Conservation (phyloP, 2,113 vertebrate genomes). For the Glaucomys volans region DNA sequence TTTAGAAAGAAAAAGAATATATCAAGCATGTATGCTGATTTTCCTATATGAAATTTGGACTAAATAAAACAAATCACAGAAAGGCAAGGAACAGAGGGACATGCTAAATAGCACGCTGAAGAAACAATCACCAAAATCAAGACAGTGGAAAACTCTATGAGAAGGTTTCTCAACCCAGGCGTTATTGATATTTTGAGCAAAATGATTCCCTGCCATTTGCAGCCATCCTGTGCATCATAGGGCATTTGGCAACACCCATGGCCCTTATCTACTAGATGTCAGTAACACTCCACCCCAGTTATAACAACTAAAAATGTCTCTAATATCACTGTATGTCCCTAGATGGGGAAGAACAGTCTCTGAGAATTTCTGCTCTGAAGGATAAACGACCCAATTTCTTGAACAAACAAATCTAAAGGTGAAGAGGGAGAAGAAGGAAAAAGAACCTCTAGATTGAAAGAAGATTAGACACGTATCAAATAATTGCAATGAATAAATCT, state of each 20-base stretch:
- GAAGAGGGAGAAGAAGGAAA: fast-evolving
- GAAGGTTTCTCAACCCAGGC: not conserved
- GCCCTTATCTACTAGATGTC: not conserved
- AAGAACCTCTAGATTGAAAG: not conserved
- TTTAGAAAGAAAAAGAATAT: not conserved
- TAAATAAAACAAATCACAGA: not conserved
- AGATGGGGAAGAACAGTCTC: not conserved
- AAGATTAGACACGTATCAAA: not conserved
- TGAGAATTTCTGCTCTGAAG: not conserved
- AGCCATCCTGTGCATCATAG: not conserved
- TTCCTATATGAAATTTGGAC: not conserved
- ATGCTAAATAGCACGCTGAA: not conserved
- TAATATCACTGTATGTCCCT: not conserved
- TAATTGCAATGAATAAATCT: not conserved
- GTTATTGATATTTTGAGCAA: not conserved
- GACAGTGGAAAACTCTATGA: not conserved
- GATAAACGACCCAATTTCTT: not conserved
- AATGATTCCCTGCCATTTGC: not conserved
- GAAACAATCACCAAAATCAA: not conserved
- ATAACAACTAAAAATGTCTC: not conserved
- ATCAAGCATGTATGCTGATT: not conserved
- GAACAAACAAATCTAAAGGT: not conserved
- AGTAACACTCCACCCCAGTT: not conserved
- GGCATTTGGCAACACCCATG: not conserved
- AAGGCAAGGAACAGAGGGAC: not conserved